Percentiles rank a stretch among this genome's conserved stretches.
These are phyloP conservation scores for Meloe dianella DNA, from an alignment of 2,888 invertebrate species.

Conservation along the genomic window DNA sequence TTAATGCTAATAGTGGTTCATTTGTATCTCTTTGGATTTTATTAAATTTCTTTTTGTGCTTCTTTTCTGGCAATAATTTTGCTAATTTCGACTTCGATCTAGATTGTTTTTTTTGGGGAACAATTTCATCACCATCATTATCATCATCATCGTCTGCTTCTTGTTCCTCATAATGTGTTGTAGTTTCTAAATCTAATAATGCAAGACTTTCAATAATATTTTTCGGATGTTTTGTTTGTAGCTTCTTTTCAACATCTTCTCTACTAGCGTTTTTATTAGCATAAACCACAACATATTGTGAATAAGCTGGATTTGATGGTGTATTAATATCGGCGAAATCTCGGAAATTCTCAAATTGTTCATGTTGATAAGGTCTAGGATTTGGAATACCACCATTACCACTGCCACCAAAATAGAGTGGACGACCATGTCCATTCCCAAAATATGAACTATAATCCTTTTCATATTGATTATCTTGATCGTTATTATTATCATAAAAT, in stretches of 20 bases:
- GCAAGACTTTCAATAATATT: conserved; percentile 84
- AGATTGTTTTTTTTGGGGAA: conserved; percentile 61
- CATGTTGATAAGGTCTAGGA: conserved; percentile 77
- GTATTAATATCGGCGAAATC: conserved; percentile 91
- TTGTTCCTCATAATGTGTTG: conserved; percentile 21
- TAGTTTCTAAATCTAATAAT: conserved; percentile 68
- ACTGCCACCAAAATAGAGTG: conserved; percentile 59
- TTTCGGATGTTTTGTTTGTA: conserved; percentile 58
- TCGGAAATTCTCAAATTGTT: conserved; percentile 88
- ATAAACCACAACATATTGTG: conserved; percentile 83
- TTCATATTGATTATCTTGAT: conserved; percentile 64
- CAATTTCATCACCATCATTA: conserved; percentile 28
- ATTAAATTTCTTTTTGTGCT: conserved; percentile 52
- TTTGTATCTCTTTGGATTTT: conserved; percentile 61
- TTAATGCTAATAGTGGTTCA: conserved; percentile 72
- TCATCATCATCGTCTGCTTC: neutral
- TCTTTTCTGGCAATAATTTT: conserved; percentile 63
- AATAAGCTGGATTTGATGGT: conserved; percentile 80
- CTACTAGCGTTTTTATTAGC: conserved; percentile 78
- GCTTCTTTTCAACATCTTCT: conserved; percentile 62
- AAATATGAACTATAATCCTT: conserved; percentile 66
- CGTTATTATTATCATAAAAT: conserved; percentile 77
- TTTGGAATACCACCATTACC: conserved; percentile 63
- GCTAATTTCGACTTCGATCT: conserved; percentile 72
- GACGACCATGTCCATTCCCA: conserved; percentile 76